Evolutionary conservation across 2,888 invertebrate species (phyloP), one percentile per base, ranked within the genome.

Genomic region (Tortricodes alternella): DNA sequence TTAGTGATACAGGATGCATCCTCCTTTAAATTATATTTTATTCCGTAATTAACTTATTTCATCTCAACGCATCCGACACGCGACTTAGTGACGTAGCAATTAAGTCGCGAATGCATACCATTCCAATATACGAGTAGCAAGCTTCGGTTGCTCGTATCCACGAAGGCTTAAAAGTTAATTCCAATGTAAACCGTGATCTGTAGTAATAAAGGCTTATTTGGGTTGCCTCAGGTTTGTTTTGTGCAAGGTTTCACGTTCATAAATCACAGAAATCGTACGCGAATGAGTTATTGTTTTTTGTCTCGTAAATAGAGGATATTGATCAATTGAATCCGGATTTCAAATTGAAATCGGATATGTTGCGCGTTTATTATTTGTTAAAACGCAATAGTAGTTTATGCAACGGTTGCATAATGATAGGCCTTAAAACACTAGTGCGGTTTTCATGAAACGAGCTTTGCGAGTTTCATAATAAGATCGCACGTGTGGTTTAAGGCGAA

Each of bases 271-370:
- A 56, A 56, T 49, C 38, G 44, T 44, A 44, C 9, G 49, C 44
- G 44, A 56, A 56, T 56, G 56, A 56, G 56, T 56, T 56, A 56
- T 56, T 44, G 56, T 50, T 56, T 56, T 55, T 56, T 50, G 44
- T 56, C 44, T 32, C 56, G 44, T 56, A 56, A 56, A 56, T 56
- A 56, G 56, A 49, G 43, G 50, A 53, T 46, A 46, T 53, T 46
- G 52, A 56, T 56, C 50, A 44, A 50, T 56, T 56, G 38, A 44
- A 56, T 50, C 44, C 38, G 56, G 37, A 55, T 49, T 48, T 48
- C 24, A n/a, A 35, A 37, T 50, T 56, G 21, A 32, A 56, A 29
- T 49, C 43, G 29, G 35, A 27, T 34, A 29, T 38, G 27, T 2
- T 23, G n/a, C 35, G 16, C 44, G 19, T 11, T 44, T 46, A 46